A percentile compares a stretch with the other conserved stretches of the same genome.
Evolutionary conservation across 1,140 invertebrate genomes (phyloP).

Genomic region (Macrosteles quadrilineatus): DNA sequence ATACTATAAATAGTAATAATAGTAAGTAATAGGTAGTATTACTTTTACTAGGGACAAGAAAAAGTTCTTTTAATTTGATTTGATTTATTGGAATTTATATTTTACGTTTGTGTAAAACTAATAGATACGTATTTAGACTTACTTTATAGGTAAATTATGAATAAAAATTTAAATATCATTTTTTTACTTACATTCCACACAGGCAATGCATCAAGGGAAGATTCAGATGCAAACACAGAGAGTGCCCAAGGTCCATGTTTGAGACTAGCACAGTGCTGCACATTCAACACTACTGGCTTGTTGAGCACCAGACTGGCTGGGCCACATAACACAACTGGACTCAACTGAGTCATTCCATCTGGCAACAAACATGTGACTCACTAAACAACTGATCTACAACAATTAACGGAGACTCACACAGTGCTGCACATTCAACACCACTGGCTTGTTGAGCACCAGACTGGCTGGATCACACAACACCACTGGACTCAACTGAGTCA

Average conservation of each 20-base stretch:
- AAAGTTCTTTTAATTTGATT: no score
- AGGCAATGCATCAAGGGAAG: conserved; percentile 45
- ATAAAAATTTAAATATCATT: no score
- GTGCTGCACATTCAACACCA: conserved; percentile 90
- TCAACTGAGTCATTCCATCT: conserved; percentile 85
- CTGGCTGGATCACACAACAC: conserved; percentile 82
- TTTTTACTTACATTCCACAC: conserved; percentile 50
- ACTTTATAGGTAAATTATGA: no score
- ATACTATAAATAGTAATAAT: no score
- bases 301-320: conserved; percentile 76
- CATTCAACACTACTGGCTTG: conserved; percentile 88
- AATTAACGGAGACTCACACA: no score
- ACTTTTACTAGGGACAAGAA: no score
- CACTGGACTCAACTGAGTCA: conserved; percentile 90
- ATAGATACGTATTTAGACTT: no score
- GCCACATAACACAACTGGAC: conserved; percentile 88
- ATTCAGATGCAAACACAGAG: conserved; percentile 74
- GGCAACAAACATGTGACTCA: conserved; percentile 46
- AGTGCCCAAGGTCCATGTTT: conserved; percentile 83
- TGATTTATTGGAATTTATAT: no score
- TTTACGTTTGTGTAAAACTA: no score
- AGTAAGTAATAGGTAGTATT: no score
- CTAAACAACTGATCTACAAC: not conserved
- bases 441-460: conserved; percentile 83
- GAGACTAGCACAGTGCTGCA: conserved; percentile 88